Percentiles rank a stretch among this genome's conserved stretches.
These are phyloP conservation scores for Julus scanicus DNA, from an alignment of 2,888 invertebrate species.

Conservation along the genomic window DNA sequence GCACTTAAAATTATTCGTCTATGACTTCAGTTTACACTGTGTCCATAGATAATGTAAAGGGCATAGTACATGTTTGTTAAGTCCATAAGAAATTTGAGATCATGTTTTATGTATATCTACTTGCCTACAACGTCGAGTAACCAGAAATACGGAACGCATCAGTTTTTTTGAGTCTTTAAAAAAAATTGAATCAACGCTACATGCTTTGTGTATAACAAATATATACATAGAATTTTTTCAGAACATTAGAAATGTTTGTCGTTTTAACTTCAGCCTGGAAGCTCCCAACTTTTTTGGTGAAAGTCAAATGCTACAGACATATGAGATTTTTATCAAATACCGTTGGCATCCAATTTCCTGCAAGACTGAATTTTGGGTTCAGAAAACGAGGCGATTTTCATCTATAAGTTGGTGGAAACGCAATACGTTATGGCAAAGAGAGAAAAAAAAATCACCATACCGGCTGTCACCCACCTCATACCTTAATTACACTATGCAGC, in stretches of 20 bases:
- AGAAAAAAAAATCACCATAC: constrained; percentile 23
- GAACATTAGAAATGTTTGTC: not conserved
- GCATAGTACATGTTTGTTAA: not conserved
- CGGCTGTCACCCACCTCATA: constrained; percentile 45
- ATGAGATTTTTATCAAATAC: constrained; percentile 45
- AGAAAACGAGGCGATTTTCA: constrained; percentile 17
- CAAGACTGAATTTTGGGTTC: constrained; percentile 31
- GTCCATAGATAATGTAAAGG: not conserved
- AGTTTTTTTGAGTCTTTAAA: not conserved
- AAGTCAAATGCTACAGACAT: constrained; percentile 21
- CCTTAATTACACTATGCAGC: constrained; percentile 23
- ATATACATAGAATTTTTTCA: not conserved
- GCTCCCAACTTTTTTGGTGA: not conserved
- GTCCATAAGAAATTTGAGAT: not conserved
- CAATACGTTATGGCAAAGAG: not conserved
- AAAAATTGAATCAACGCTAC: constrained; percentile 18
- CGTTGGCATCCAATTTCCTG: constrained; percentile 31
- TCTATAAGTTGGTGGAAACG: constrained; percentile 37
- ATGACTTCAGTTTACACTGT: not conserved
- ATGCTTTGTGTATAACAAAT: not conserved
- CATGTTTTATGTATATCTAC: not conserved
- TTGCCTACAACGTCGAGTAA: not conserved
- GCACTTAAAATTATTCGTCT: not conserved
- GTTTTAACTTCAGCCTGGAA: not conserved
- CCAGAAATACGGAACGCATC: not conserved